These are phyloP conservation scores for Calephelis perditalis DNA, from an alignment of 2,888 invertebrate genomes.

Conservation along the genomic window DNA sequence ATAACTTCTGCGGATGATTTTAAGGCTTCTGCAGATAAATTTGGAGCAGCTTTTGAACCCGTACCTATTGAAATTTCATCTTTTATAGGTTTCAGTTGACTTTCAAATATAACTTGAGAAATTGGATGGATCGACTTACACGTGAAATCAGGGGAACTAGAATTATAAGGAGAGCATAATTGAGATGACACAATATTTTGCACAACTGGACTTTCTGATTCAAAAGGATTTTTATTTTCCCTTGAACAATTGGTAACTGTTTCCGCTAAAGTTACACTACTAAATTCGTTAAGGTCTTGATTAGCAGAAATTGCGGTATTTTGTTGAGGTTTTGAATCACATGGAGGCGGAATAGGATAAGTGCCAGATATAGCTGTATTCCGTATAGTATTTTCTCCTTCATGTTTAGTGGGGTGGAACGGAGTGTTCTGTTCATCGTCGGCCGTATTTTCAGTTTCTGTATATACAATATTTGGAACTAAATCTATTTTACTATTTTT, in stretches of 20 bases:
- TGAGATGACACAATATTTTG: background rate
- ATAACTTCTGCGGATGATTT: conserved; percentile 3
- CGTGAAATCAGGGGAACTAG: background rate
- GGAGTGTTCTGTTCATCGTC: conserved; percentile 5
- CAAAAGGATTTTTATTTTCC: conserved; percentile 15
- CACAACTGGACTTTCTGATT: conserved; percentile 6
- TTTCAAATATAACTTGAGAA: conserved; percentile 2
- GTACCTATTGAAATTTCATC: background rate
- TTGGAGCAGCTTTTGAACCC: background rate
- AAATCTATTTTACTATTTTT: background rate
- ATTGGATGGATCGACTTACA: conserved; percentile 10
- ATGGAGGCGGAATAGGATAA: background rate
- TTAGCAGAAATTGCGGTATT: conserved; percentile 27
- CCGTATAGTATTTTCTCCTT: background rate
- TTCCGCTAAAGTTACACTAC: conserved; percentile 15
- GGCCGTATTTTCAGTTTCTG: background rate
- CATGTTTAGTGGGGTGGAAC: background rate
- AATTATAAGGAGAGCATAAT: background rate
- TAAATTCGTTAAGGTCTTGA: conserved; percentile 30
- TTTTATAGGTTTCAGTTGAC: conserved; percentile 10
- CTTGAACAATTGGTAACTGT: background rate
- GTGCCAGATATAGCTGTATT: conserved; percentile 27
- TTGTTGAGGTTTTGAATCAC: conserved; percentile 13
- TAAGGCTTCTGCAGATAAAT: background rate
- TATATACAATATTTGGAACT: background rate